A percentile compares a stretch with the other conserved stretches of the same genome.
Evolutionary conservation across 2,888 invertebrate genomes (phyloP).

Genomic region (Antheraea assamensis): DNA sequence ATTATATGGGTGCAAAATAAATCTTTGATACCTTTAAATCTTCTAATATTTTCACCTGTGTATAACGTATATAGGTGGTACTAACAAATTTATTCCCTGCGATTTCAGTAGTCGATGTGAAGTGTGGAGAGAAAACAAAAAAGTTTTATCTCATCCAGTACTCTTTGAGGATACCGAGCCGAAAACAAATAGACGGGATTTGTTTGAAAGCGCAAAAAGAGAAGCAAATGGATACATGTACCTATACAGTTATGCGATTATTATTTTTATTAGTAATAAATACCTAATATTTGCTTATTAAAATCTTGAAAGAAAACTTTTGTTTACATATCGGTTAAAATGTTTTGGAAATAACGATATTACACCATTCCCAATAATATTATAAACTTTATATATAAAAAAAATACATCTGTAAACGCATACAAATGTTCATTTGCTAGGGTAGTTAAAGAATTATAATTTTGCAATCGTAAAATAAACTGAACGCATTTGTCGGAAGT

Average conservation of each 20-base stretch:
- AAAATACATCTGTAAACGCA: not conserved
- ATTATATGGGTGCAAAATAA: not conserved
- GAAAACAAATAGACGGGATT: slow-evolving; percentile 35
- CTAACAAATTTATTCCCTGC: slow-evolving; percentile 32
- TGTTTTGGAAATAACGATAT: not conserved
- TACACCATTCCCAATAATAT: not conserved
- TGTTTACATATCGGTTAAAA: too few relatives aligned
- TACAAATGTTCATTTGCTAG: too few relatives aligned
- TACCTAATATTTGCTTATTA: not conserved
- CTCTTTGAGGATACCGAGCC: slow-evolving; percentile 43
- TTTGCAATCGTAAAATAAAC: not conserved
- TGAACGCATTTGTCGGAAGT: not conserved
- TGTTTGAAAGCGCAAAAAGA: slow-evolving; percentile 35
- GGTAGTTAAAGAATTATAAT: not conserved
- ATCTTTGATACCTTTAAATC: slow-evolving; percentile 3
- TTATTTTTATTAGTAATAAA: slow-evolving; percentile 1
- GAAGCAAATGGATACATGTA: slow-evolving; percentile 23
- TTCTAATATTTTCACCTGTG: slow-evolving; percentile 23
- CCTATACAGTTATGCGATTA: not conserved
- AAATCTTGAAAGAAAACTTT: not conserved
- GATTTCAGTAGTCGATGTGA: slow-evolving; percentile 26
- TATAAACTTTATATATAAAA: too few relatives aligned
- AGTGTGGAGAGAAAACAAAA: slow-evolving; percentile 33
- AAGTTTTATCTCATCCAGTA: slow-evolving; percentile 40
- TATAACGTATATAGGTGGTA: slow-evolving; percentile 27